Evolutionary conservation across 2,888 invertebrate genomes (phyloP).

Genomic region (Polyommatus iphigenia): DNA sequence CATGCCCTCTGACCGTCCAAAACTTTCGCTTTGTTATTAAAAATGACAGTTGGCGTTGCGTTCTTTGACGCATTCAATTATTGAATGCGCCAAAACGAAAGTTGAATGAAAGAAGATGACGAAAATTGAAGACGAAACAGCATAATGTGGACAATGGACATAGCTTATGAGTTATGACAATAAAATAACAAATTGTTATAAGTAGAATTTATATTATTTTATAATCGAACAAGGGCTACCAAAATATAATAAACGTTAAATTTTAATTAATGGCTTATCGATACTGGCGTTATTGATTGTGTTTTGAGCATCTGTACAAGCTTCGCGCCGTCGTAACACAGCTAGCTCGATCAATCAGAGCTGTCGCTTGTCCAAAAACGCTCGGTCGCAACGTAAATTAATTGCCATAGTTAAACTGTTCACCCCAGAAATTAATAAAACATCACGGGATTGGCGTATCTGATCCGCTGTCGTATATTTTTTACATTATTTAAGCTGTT

Average conservation of each 20-base stretch:
- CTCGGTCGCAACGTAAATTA: slow-evolving; percentile 42
- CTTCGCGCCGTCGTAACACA: slow-evolving; percentile 52
- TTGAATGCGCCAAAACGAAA: too few relatives aligned
- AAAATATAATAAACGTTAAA: not conserved
- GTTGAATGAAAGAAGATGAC: too few relatives aligned
- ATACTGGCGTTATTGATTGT: slow-evolving; percentile 52
- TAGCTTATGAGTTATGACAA: too few relatives aligned
- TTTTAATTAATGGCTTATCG: slow-evolving; percentile 23
- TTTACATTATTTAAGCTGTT: not conserved
- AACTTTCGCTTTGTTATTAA: too few relatives aligned
- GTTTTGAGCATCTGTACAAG: slow-evolving; percentile 51
- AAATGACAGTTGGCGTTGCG: too few relatives aligned
- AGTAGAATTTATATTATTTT: too few relatives aligned
- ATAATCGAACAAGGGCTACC: not conserved
- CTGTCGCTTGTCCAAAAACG: slow-evolving; percentile 48
- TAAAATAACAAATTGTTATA: too few relatives aligned
- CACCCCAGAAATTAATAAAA: slow-evolving; percentile 36
- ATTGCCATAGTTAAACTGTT: slow-evolving; percentile 41
- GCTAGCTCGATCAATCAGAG: slow-evolving; percentile 52
- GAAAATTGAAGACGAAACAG: too few relatives aligned
- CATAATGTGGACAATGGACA: too few relatives aligned
- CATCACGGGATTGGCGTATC: slow-evolving; percentile 21
- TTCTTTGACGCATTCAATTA: too few relatives aligned
- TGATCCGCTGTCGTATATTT: slow-evolving; percentile 25
- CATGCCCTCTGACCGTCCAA: too few relatives aligned